Evolutionary conservation across 2,113 vertebrate genomes (phyloP).

Genomic region (Hystrix brachyura): DNA sequence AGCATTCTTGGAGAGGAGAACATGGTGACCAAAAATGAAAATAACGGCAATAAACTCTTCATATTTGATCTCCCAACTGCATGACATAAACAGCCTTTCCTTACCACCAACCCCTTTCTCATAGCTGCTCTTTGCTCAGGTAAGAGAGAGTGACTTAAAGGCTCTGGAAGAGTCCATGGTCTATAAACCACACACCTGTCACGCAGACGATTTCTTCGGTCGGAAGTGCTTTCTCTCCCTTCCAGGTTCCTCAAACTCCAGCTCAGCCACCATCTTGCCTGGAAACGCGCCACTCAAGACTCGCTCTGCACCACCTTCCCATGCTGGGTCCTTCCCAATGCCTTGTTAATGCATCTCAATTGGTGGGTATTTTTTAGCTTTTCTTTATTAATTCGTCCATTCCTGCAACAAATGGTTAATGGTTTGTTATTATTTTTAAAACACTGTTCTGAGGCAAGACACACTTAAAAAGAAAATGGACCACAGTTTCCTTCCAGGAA

Average conservation of each 20-base stretch:
- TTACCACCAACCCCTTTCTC: not conserved
- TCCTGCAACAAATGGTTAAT: not conserved
- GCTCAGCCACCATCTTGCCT: not conserved
- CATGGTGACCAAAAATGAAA: not conserved
- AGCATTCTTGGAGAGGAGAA: not conserved
- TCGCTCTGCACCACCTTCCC: too few relatives aligned
- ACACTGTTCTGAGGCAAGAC: not conserved
- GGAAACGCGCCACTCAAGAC: too few relatives aligned
- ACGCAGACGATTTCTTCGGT: not conserved
- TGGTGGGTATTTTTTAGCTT: not conserved
- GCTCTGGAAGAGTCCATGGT: not conserved
- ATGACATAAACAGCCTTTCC: not conserved
- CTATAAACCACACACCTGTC: not conserved
- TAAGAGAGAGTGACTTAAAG: not conserved
- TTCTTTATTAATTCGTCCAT: not conserved
- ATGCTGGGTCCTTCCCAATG: rapidly evolving
- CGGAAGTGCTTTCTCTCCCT: not conserved
- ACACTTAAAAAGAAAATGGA: not conserved
- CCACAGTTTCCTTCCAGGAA: not conserved
- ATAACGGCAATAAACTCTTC: not conserved
- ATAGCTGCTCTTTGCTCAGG: not conserved
- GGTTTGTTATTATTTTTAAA: not conserved
- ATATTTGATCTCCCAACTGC: not conserved
- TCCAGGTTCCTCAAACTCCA: not conserved
- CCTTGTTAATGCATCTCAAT: not conserved